Evolutionary conservation across 37 sponge, comb jelly and placozoan species (phyloP).

Genomic region (Oscarella lobularis): DNA sequence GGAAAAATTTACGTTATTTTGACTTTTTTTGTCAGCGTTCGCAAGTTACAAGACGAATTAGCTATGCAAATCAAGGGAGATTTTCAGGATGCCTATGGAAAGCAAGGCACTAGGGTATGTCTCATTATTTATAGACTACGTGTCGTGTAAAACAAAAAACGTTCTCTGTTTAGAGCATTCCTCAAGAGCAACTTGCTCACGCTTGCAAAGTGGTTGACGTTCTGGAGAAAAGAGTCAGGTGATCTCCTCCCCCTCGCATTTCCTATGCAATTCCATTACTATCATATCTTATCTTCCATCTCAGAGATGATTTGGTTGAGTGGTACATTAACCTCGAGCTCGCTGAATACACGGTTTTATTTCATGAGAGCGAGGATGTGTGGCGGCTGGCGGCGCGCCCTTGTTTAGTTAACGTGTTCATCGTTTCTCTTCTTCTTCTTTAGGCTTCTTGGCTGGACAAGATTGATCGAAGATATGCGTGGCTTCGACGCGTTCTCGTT

Average conservation of each 20-base stretch:
- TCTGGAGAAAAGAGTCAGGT: constrained; percentile 1
- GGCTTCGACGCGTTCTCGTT: constrained; percentile 78
- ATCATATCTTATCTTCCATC: not conserved
- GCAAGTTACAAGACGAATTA: constrained; percentile 52
- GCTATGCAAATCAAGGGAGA: constrained; percentile 80
- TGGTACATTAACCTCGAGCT: constrained; percentile 92
- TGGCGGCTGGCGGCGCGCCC: not conserved
- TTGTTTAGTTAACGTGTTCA: constrained; percentile 5
- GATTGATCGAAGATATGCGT: constrained; percentile 79
- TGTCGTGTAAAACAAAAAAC: no score
- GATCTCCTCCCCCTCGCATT: not conserved
- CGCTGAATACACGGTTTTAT: constrained; percentile 81
- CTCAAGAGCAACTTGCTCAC: constrained; percentile 2
- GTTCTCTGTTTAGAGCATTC: no score
- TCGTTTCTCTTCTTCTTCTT: constrained; percentile 5
- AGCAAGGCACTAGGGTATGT: not conserved
- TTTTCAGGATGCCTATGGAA: constrained; percentile 40
- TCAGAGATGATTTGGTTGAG: constrained; percentile 63
- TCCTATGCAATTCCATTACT: not conserved
- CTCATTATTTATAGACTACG: no score
- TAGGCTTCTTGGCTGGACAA: constrained; percentile 87
- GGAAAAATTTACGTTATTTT: not conserved
- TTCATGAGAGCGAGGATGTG: constrained; percentile 71
- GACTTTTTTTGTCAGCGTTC: constrained; percentile 21
- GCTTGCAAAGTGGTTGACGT: constrained; percentile 21